Evolutionary conservation across 2,113 vertebrate genomes (phyloP), one percentile per base, ranked within the genome.

Genomic region (Mirounga angustirostris): DNA sequence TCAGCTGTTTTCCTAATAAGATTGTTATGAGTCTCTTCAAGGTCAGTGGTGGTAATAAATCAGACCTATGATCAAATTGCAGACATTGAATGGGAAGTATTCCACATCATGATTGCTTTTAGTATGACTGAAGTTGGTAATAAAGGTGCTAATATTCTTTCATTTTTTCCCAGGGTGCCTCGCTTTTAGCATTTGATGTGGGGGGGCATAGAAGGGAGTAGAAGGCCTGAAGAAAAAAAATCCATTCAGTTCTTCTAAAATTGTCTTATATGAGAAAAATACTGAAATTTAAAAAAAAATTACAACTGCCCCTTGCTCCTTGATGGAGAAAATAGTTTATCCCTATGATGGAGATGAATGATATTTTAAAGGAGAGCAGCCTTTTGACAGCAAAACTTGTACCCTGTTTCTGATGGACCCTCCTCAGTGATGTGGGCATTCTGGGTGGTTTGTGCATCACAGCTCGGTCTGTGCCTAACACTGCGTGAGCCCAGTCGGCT

Each of bases 61-160:
- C n/a, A 94, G 63, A 85, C 16, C 18, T 7, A 52, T 9, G 52
- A 87, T 84, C 36, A 52, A 76, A 59, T 76, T 12, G 46, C 33
- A 43, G 54, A 28, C 3, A 28, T 5, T 46, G 33, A 80, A 76
- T 26, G 9, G 16, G 14, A 74, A 89, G 15, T 26, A 65, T 50
- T 80, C 30, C 54, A n/a, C 33, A 67, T 5, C 73, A 18, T 28
- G n/a, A 11, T 52, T 16, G 15, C 36, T 89, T 76, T 87, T 28
- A 94, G 4, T 15, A 30, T 50, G 69, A 93, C 22, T 83, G 28
- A 85, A 93, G 40, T 46, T 52, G 69, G 19, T 12, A 74, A 63
- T 30, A 46, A 96, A 95, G 94, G 33, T 36, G 76, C 69, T 93
- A 52, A 26, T 67, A 81, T 50, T 90, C 69, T 54, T 93, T 14